These are phyloP conservation scores for Adelphocoris suturalis DNA, from an alignment of 2,888 invertebrate genomes.

Conservation along the genomic window DNA sequence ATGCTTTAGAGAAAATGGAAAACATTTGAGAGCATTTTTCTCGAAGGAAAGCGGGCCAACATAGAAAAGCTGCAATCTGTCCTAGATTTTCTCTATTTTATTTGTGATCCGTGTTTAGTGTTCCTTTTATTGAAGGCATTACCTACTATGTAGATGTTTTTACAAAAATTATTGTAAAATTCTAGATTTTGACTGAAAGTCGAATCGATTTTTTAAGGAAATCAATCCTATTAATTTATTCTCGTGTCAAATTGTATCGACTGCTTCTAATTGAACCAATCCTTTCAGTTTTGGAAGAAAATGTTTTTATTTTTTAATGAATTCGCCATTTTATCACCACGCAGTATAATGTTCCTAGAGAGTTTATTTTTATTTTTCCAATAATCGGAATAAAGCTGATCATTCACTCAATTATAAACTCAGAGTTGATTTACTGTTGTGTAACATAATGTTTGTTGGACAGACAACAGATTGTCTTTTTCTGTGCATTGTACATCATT, in stretches of 20 bases:
- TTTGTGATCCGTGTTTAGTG: neutral
- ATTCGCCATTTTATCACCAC: neutral
- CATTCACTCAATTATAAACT: no score
- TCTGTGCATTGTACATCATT: no score
- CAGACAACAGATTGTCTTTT: no score
- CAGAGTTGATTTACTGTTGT: no score
- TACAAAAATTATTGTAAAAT: neutral
- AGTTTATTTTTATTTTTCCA: neutral
- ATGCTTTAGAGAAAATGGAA: neutral
- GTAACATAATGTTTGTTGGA: no score
- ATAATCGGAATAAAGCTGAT: neutral
- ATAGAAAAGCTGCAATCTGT: neutral
- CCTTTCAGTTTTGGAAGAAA: neutral
- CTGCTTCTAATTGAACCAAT: neutral
- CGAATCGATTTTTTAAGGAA: neutral
- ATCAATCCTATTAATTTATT: neutral
- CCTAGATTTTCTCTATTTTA: neutral
- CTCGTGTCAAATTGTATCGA: neutral
- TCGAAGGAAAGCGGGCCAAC: neutral
- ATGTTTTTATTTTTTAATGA: neutral
- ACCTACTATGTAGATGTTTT: neutral
- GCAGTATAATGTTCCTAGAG: constrained; percentile 18
- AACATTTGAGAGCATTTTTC: neutral
- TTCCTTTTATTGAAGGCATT: neutral
- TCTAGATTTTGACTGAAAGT: neutral